Evolutionary conservation across 64 coral and sea anemone genomes (phyloP).

Genomic region (Astreopora myriophthalma): DNA sequence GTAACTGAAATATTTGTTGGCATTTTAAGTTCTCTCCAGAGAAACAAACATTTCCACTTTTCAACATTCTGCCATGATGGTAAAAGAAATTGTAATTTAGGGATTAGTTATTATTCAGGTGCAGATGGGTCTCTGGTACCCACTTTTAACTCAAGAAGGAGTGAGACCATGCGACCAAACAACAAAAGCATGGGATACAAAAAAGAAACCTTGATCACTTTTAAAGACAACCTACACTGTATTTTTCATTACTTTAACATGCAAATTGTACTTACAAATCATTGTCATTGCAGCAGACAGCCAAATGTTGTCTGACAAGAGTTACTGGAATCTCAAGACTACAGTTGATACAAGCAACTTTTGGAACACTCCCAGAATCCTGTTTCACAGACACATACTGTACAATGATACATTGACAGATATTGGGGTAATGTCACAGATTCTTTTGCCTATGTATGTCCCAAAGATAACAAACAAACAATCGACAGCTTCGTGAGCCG

Average conservation of each 20-base stretch:
- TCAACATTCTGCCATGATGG: constrained; percentile 1
- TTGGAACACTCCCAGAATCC: background rate
- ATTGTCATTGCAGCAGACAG: background rate
- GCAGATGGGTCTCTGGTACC: background rate
- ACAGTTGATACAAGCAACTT: constrained; percentile 28
- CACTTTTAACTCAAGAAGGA: background rate
- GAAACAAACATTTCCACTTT: background rate
- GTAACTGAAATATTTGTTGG: background rate
- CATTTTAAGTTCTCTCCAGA: background rate
- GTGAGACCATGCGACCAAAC: background rate
- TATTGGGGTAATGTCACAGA: constrained; percentile 22
- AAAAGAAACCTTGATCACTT: background rate
- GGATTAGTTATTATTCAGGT: background rate
- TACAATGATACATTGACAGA: constrained; percentile 7
- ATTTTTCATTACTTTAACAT: background rate
- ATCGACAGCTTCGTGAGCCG: background rate
- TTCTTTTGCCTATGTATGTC: constrained; percentile 7
- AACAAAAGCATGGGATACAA: background rate
- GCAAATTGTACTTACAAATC: background rate
- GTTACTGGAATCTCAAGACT: constrained; percentile 28
- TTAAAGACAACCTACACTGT: background rate
- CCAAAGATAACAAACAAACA: background rate
- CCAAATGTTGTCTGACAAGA: constrained; percentile 21
- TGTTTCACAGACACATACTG: background rate
- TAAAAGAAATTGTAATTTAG: background rate